These are phyloP conservation scores for Hydrophis major DNA, from an alignment of 2,797 vertebrate species.

Conservation along the genomic window DNA sequence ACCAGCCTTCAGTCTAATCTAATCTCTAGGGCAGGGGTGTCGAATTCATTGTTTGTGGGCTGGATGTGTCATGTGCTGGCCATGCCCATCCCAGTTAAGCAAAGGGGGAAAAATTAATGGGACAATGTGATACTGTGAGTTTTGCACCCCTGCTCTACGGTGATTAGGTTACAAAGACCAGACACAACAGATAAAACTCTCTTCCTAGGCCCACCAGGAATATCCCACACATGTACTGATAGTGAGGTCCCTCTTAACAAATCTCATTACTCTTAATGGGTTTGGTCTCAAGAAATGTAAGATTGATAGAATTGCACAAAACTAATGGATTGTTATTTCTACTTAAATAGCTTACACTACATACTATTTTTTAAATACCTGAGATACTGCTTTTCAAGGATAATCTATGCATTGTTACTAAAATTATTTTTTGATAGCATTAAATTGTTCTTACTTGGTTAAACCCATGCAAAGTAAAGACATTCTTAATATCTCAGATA, in stretches of 20 bases:
- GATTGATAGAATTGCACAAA: not conserved
- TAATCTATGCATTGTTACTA: not conserved
- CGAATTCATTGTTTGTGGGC: too few species aligned
- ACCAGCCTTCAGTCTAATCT: not conserved
- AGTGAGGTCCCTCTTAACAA: not conserved
- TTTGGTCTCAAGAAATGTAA: not conserved
- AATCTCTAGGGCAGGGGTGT: not conserved
- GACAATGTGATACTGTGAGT: too few species aligned
- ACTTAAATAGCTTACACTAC: not conserved
- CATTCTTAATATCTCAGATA: not conserved
- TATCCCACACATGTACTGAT: not conserved
- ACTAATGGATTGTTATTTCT: not conserved
- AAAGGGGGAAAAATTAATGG: too few species aligned
- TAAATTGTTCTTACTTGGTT: not conserved
- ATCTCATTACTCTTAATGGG: not conserved
- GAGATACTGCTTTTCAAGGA: not conserved
- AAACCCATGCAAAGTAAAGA: not conserved
- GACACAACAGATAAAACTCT: not conserved
- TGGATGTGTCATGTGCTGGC: too few species aligned
- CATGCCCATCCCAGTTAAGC: too few species aligned
- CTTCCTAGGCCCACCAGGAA: not conserved
- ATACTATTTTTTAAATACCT: not conserved
- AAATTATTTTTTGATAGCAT: not conserved
- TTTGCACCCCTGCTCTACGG: not conserved
- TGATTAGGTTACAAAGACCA: not conserved